Percentiles rank a stretch among this genome's conserved stretches.
Evolutionary conservation across 2,888 invertebrate species (phyloP).

Genomic region (Leptothorax acervorum): DNA sequence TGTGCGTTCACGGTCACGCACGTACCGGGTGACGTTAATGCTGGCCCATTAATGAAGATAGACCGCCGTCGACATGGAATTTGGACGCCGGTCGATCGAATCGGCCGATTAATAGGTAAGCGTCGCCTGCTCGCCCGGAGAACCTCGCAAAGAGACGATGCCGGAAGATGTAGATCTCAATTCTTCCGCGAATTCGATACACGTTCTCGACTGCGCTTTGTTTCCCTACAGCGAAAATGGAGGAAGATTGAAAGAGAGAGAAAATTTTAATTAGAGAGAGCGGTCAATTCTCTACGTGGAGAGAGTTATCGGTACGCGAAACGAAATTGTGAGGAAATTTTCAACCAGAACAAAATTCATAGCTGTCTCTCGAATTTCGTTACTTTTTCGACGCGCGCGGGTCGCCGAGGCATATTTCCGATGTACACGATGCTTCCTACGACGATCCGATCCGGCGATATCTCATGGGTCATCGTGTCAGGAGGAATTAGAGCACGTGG

Average conservation of each 20-base stretch:
- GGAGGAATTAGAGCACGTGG: constrained; percentile 17
- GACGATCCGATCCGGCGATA: not conserved
- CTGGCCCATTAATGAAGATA: constrained; percentile 66
- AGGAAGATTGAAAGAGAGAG: not conserved
- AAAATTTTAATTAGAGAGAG: too few relatives aligned
- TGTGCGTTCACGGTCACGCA: constrained; percentile 80
- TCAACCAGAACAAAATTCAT: not conserved
- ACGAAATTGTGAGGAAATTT: not conserved
- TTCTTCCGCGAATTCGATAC: not conserved
- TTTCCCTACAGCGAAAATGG: not conserved
- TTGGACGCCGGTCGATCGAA: constrained; percentile 21
- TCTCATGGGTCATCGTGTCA: constrained; percentile 16
- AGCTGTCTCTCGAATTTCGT: not conserved
- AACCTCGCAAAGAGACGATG: not conserved
- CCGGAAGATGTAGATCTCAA: not conserved
- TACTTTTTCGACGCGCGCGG: not conserved
- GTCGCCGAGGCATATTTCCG: not conserved
- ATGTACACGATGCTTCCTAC: not conserved
- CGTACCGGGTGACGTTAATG: constrained; percentile 71
- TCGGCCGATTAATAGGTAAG: not conserved
- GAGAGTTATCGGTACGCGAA: not conserved
- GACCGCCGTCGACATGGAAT: constrained; percentile 46
- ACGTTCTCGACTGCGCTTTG: not conserved
- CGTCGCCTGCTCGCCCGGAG: not conserved
- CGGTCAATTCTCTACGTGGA: not conserved